phyloP scores from a whole-genome alignment of 2,113 vertebrate species.

The Aldabrachelys gigantea region DNA sequence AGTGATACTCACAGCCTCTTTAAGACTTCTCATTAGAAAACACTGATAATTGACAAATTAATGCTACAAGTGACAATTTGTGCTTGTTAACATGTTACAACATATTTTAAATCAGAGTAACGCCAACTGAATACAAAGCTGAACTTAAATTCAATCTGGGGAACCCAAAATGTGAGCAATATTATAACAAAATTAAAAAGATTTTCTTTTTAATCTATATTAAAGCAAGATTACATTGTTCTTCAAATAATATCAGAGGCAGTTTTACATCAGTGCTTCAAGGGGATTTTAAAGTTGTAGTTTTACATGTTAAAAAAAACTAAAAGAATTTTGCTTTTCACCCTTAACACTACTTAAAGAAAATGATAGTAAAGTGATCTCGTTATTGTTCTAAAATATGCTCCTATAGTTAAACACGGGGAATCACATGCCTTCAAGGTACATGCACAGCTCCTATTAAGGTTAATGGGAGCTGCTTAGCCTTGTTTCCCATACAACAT shows the following conservation, averaged over 20 bases:
- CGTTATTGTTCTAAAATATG: neutral
- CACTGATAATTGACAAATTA: conserved; percentile 24
- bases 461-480: neutral
- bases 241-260: neutral
- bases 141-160: neutral
- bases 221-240: neutral
- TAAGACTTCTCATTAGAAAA: conserved; percentile 6
- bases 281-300: neutral
- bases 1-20: neutral
- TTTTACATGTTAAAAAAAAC: neutral
- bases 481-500: neutral
- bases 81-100: neutral
- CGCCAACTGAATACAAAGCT: neutral
- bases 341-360: neutral
- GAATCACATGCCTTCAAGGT: neutral
- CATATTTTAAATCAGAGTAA: neutral
- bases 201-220: neutral
- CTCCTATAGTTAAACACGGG: neutral
- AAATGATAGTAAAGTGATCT: neutral
- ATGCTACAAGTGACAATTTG: neutral
- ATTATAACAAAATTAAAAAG: neutral
- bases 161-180: neutral
- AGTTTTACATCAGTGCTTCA: neutral
- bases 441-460: neutral
- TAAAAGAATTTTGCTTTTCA: neutral